phyloP scores from a whole-genome alignment of 2,113 vertebrate species.

The Trogon melanurus region DNA sequence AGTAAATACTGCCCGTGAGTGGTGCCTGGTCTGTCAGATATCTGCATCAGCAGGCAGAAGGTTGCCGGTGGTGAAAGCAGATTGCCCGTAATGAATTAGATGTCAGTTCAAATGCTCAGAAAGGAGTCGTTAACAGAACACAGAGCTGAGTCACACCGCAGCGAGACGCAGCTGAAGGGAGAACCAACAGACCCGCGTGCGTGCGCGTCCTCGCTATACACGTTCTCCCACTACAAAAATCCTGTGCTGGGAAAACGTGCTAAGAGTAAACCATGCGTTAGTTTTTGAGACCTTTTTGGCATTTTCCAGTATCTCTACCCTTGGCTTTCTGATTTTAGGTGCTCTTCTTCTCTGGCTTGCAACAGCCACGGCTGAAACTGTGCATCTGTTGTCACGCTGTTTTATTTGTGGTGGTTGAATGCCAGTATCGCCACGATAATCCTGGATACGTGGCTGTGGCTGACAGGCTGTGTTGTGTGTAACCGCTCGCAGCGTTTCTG shows the following conservation, averaged over 20 bases:
- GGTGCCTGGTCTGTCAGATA: conserved; percentile 62
- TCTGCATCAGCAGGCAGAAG: conserved; percentile 32
- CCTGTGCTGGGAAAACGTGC: background rate
- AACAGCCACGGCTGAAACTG: background rate
- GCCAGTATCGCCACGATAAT: background rate
- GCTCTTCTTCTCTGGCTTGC: background rate
- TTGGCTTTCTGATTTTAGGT: background rate
- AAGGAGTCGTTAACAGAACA: conserved; percentile 40
- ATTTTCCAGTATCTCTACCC: background rate
- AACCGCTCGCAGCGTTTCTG: background rate
- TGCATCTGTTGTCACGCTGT: background rate
- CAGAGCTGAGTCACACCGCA: conserved; percentile 63
- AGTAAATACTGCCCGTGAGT: background rate
- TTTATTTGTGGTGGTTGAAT: background rate
- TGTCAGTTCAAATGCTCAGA: conserved; percentile 79
- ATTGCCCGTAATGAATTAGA: conserved; percentile 80
- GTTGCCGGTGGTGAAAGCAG: conserved; percentile 74
- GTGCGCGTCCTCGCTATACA: fast-evolving
- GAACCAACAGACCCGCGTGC: background rate
- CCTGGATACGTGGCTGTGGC: background rate
- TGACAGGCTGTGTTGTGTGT: background rate
- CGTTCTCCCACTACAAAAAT: background rate
- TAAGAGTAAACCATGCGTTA: background rate
- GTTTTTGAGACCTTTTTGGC: background rate
- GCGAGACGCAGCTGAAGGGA: background rate